These are phyloP conservation scores for Brachyistius frenatus DNA, from an alignment of 2,113 vertebrate genomes.

Conservation along the genomic window DNA sequence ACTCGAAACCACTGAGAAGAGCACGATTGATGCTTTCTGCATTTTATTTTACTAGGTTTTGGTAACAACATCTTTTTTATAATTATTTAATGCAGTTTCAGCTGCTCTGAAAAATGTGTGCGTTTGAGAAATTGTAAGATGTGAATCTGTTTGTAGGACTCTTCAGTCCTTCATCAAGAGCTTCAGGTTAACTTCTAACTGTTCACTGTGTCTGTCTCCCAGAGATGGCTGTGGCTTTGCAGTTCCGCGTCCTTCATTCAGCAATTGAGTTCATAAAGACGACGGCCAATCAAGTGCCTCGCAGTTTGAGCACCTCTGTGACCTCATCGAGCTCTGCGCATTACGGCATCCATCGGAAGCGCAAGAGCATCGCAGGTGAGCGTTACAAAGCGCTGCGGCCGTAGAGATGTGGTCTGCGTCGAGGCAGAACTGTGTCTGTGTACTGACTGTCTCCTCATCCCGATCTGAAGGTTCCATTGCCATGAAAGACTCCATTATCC, in stretches of 20 bases:
- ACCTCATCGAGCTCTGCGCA: slow-evolving; percentile 80
- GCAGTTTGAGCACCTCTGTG: slow-evolving; percentile 80
- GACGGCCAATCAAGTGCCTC: slow-evolving; percentile 90
- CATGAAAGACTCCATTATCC: slow-evolving; percentile 89
- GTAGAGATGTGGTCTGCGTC: neutral
- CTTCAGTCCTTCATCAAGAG: neutral
- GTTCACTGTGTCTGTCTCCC: neutral
- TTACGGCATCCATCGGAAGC: slow-evolving; percentile 88
- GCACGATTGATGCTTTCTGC: too few species aligned
- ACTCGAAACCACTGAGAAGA: too few species aligned
- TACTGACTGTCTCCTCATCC: slow-evolving; percentile 59
- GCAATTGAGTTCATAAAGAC: slow-evolving; percentile 95
- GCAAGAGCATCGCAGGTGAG: slow-evolving; percentile 94
- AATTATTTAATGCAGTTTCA: neutral
- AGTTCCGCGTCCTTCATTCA: slow-evolving; percentile 93
- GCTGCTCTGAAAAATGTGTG: too few species aligned
- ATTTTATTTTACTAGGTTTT: too few species aligned
- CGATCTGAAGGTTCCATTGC: slow-evolving; percentile 88
- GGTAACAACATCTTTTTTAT: too few species aligned
- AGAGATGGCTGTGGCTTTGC: slow-evolving; percentile 94
- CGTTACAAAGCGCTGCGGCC: neutral
- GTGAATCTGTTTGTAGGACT: neutral
- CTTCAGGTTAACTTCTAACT: neutral
- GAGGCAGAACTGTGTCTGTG: slow-evolving; percentile 27
- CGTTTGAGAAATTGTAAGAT: too few species aligned